phyloP scores from a whole-genome alignment of 2,113 vertebrate genomes.

The Amia ocellicauda region DNA sequence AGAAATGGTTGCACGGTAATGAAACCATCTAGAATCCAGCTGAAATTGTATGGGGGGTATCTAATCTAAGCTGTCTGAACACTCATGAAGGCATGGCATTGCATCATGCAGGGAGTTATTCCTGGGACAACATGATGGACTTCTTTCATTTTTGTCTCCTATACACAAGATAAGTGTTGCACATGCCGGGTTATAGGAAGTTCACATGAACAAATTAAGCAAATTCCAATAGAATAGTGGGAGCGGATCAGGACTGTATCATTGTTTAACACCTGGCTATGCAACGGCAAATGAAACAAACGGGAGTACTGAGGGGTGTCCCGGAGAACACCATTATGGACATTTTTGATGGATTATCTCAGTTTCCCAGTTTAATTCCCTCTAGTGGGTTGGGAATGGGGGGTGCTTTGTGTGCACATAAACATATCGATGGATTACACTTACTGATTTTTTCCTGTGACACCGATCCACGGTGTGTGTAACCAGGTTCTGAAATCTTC shows the following conservation, averaged over 20 bases:
- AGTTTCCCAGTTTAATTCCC: too few species aligned
- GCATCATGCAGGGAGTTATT: constrained; percentile 31
- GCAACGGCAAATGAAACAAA: constrained; percentile 24
- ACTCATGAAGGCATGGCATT: constrained; percentile 25
- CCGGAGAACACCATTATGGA: too few species aligned
- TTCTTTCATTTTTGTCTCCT: constrained; percentile 36
- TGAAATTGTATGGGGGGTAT: constrained; percentile 40
- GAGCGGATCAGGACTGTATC: constrained; percentile 37
- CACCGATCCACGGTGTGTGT: too few species aligned
- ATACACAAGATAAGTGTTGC: constrained; percentile 39
- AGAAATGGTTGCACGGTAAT: constrained; percentile 30
- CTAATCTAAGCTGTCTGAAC: constrained; percentile 32
- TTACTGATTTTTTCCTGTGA: too few species aligned
- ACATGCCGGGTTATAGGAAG: constrained; percentile 41
- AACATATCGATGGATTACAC: too few species aligned
- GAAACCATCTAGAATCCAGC: constrained; percentile 29
- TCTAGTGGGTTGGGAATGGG: too few species aligned
- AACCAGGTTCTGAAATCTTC: too few species aligned
- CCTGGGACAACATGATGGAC: constrained; percentile 39
- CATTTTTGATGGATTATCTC: too few species aligned
- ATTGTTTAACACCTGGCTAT: constrained; percentile 40
- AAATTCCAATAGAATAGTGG: constrained; percentile 40
- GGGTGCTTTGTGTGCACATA: too few species aligned
- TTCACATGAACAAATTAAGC: constrained; percentile 44
- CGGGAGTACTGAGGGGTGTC: too few species aligned